Conservation (phyloP, 1,140 invertebrate species). For the Drosophila paulistorum region DNA sequence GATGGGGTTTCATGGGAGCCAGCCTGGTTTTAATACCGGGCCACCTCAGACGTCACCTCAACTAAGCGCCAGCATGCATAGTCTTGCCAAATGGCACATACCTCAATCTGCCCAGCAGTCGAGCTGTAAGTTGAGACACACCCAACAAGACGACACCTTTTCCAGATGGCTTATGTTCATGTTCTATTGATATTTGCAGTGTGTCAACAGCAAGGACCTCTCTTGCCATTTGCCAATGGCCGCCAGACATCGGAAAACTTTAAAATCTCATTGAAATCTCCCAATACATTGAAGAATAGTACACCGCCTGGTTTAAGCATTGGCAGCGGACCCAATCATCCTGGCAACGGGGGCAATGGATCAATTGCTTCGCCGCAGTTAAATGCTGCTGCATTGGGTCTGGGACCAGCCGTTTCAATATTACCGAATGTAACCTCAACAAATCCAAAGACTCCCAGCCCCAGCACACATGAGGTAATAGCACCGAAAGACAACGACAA, state of each 20-base stretch:
- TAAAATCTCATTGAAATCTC: slow-evolving; percentile 86
- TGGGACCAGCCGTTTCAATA: slow-evolving; percentile 76
- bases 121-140: slow-evolving; percentile 71
- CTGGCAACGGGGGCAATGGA: slow-evolving; percentile 38
- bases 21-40: slow-evolving; percentile 79
- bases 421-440: slow-evolving; percentile 88
- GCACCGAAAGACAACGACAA: slow-evolving; percentile 23
- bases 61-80: slow-evolving; percentile 68
- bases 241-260: slow-evolving; percentile 85
- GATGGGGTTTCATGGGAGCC: slow-evolving; percentile 82
- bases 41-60: slow-evolving; percentile 75
- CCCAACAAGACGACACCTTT: not conserved
- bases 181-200: slow-evolving; percentile 35
- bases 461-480: slow-evolving; percentile 84
- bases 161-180: not conserved
- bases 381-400: slow-evolving; percentile 70
- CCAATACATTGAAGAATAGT: slow-evolving; percentile 82
- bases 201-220: slow-evolving; percentile 75
- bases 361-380: slow-evolving; percentile 47
- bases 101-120: slow-evolving; percentile 85
- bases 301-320: slow-evolving; percentile 73
- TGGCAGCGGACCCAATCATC: slow-evolving; percentile 39
- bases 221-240: slow-evolving; percentile 81
- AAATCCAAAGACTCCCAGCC: slow-evolving; percentile 92
- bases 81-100: slow-evolving; percentile 87